Conservation (phyloP, 2,888 invertebrate species). For the Thyatira batis region DNA sequence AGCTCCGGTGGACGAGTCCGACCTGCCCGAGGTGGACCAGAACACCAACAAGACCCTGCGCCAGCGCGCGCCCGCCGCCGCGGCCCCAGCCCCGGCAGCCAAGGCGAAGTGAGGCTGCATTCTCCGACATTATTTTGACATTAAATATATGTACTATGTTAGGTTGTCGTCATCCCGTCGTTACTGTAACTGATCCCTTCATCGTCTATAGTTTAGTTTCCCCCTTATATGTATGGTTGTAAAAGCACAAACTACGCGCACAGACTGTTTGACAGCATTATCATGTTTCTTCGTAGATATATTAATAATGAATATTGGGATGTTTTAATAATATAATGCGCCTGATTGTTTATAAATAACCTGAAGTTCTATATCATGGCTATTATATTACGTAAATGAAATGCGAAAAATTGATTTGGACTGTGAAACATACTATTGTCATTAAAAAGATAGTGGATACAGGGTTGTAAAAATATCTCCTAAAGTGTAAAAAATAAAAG, state of each 20-base stretch:
- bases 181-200: constrained; percentile 44
- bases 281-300: constrained; percentile 27
- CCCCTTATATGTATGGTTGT: constrained; percentile 30
- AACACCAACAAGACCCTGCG: constrained; percentile 90
- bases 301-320: constrained; percentile 15
- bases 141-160: constrained; percentile 34
- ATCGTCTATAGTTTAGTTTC: constrained; percentile 27
- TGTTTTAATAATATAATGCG: background rate
- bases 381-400: constrained; percentile 1
- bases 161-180: constrained; percentile 57
- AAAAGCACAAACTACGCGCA: constrained; percentile 42
- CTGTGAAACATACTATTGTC: constrained; percentile 62
- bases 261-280: constrained; percentile 23
- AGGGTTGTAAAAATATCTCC: constrained; percentile 82
- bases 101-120: constrained; percentile 81
- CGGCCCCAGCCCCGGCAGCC: constrained; percentile 62
- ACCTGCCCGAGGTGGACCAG: constrained; percentile 96
- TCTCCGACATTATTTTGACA: constrained; percentile 22
- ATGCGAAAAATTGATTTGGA: constrained; percentile 48
- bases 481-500: constrained; percentile 71
- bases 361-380: background rate
- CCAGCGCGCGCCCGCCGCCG: constrained; percentile 79
- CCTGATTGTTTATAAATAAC: background rate
- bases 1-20: constrained; percentile 88
- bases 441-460: constrained; percentile 80